These are phyloP conservation scores for Macropis europaea DNA, from an alignment of 2,888 invertebrate genomes.

Conservation along the genomic window DNA sequence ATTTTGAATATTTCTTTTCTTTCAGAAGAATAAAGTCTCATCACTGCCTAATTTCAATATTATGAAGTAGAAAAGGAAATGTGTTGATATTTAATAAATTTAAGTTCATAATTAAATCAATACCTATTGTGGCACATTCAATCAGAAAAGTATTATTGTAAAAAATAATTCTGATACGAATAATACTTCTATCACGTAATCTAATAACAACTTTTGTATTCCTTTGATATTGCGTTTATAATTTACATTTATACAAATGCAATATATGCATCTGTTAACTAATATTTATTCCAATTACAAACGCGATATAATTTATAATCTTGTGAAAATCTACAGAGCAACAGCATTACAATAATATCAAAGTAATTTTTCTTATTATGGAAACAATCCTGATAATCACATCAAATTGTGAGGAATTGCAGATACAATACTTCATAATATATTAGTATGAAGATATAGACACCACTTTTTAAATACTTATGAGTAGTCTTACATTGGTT, in stretches of 20 bases:
- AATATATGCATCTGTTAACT: not conserved
- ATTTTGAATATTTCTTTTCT: slow-evolving; percentile 6
- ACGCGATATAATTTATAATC: slow-evolving; percentile 7
- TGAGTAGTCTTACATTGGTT: slow-evolving; percentile 17
- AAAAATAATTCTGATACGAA: not conserved
- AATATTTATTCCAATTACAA: not conserved
- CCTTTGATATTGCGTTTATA: not conserved
- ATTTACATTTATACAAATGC: slow-evolving; percentile 13
- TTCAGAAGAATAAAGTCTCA: slow-evolving; percentile 8
- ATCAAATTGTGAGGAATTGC: slow-evolving; percentile 18
- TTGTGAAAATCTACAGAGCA: not conserved
- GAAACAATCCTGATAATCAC: slow-evolving; percentile 5
- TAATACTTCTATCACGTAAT: not conserved
- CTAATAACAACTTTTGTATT: not conserved
- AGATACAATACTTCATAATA: slow-evolving; percentile 18
- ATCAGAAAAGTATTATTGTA: not conserved
- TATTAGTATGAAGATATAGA: slow-evolving; percentile 20
- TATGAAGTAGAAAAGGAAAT: slow-evolving; percentile 24
- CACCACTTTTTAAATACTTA: slow-evolving; percentile 5
- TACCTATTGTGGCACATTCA: slow-evolving; percentile 6
- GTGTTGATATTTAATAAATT: not conserved
- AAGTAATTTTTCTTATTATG: not conserved
- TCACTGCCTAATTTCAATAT: not conserved
- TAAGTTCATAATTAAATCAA: not conserved
- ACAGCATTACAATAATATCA: not conserved